A percentile compares a stretch with the other conserved stretches of the same genome.
Evolutionary conservation across 92 coral and sea anemone genomes (phyloP).

Genomic region (Palythoa grandiflora): DNA sequence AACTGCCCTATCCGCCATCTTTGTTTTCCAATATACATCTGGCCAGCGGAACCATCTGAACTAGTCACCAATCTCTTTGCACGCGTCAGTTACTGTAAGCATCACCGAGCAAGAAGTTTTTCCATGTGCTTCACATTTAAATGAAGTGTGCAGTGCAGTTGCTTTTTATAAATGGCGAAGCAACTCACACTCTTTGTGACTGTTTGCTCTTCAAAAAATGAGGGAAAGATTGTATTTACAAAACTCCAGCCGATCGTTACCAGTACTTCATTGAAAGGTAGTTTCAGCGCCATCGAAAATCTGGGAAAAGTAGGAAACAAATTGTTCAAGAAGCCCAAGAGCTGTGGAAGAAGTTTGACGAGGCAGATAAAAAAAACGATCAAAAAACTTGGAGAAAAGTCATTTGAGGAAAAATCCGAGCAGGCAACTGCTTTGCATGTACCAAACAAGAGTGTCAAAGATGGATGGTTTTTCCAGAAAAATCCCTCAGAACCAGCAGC

Average conservation of each 20-base stretch:
- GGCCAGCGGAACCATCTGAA: constrained; percentile 39
- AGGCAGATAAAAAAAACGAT: neutral
- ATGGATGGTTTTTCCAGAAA: constrained; percentile 19
- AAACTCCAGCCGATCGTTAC: constrained; percentile 25
- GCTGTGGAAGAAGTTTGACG: constrained; percentile 25
- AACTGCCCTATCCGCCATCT: too few species aligned
- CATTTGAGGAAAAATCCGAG: constrained; percentile 1
- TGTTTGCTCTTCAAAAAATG: constrained; percentile 20
- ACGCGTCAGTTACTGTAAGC: constrained; percentile 26
- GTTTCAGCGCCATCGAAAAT: constrained; percentile 29
- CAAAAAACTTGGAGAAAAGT: neutral
- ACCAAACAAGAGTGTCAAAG: constrained; percentile 19
- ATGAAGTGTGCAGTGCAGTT: constrained; percentile 6
- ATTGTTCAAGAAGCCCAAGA: constrained; percentile 26
- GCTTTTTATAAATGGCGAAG: constrained; percentile 8
- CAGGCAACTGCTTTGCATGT: neutral
- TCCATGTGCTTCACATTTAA: neutral
- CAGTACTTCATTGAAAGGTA: constrained; percentile 23
- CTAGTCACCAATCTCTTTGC: constrained; percentile 42
- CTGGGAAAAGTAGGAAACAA: constrained; percentile 22
- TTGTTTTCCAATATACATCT: neutral
- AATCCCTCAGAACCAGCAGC: neutral
- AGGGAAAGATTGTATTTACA: constrained; percentile 21
- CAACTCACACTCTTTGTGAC: constrained; percentile 38
- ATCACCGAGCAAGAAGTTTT: constrained; percentile 13